Evolutionary conservation across 2,797 vertebrate genomes (phyloP), one percentile per base, ranked within the genome.

Genomic region (Antennarius maculatus): DNA sequence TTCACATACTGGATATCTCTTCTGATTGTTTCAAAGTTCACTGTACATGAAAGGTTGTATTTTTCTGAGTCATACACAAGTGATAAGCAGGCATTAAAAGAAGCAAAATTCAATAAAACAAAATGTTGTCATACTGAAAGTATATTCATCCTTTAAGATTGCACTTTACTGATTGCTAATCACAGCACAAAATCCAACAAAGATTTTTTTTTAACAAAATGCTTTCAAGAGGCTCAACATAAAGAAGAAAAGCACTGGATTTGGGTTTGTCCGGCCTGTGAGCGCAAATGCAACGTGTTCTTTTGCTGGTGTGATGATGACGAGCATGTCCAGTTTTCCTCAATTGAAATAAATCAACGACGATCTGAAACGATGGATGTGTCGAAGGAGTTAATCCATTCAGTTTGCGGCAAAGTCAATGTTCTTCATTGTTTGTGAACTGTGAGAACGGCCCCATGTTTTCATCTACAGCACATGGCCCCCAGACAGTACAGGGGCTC

Each of bases 81-180:
- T 76, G 83, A 86, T 50, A 79, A 89, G 87, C 87, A 88, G 77
- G 86, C 83, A 85, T 81, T 80, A 3, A 17, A 74, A 18, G 71
- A 83, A 84, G 66, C 57, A 83, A 86, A 63, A 85, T 79, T 80
- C 71, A 86, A 84, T 16, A 74, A 78, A 87, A 87, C 56, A 76
- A 79, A 89, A 90, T 60, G 51, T 79, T 77, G 71, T 74, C 71
- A 88, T 85, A 88, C 75, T 84, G 74, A 91, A 91, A 91, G 88
- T 82, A 88, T 82, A 87, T 86, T 89, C 81, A 90, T 85, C 86
- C 82, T 84, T 90, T 83, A 87, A 92, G 89, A 93, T 93, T 93
- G 90, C 92, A 94, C 91, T 92, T 93, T 87, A 93, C 92, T 91
- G 92, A 92, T 94, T 92, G 89, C 91, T 90, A 89, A 92, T 93